These are phyloP conservation scores for Nanorana parkeri DNA, from an alignment of 2,113 vertebrate genomes.

Conservation along the genomic window DNA sequence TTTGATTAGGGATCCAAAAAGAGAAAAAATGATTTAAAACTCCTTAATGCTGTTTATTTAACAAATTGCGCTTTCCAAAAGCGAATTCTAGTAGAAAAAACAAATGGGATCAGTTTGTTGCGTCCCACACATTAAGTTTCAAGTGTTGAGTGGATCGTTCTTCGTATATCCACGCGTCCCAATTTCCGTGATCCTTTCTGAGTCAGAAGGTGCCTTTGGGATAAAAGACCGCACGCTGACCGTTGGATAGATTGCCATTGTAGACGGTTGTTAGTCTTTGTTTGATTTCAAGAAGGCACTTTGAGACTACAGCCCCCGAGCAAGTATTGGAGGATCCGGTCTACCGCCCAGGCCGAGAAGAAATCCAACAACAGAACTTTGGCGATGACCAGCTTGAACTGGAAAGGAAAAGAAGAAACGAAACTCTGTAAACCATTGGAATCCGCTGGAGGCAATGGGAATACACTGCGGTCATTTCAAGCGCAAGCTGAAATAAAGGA, in stretches of 20 bases:
- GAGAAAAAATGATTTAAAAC: constrained; percentile 38
- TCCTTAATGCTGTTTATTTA: constrained; percentile 55
- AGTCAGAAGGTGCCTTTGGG: neutral
- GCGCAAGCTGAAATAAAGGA: too few relatives aligned
- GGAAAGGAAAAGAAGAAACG: neutral
- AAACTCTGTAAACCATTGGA: too few relatives aligned
- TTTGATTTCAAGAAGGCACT: constrained; percentile 86
- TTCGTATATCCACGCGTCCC: neutral
- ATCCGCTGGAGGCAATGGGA: too few relatives aligned
- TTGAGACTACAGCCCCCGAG: constrained; percentile 88
- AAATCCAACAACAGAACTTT: constrained; percentile 89
- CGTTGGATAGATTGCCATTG: neutral
- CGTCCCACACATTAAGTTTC: constrained; percentile 8
- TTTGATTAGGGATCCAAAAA: neutral
- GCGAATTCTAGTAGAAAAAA: constrained; percentile 55
- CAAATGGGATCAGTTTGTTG: constrained; percentile 33
- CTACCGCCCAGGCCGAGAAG: constrained; percentile 82
- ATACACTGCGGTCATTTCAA: too few relatives aligned
- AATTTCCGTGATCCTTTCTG: neutral
- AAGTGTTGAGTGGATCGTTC: constrained; percentile 58
- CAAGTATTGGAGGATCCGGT: constrained; percentile 88
- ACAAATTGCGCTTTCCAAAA: constrained; percentile 57
- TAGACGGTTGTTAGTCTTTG: neutral
- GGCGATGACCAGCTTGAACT: constrained; percentile 93
- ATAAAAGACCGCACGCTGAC: neutral